Evolutionary conservation across 2,113 vertebrate genomes (phyloP).

Genomic region (Numenius arquata): DNA sequence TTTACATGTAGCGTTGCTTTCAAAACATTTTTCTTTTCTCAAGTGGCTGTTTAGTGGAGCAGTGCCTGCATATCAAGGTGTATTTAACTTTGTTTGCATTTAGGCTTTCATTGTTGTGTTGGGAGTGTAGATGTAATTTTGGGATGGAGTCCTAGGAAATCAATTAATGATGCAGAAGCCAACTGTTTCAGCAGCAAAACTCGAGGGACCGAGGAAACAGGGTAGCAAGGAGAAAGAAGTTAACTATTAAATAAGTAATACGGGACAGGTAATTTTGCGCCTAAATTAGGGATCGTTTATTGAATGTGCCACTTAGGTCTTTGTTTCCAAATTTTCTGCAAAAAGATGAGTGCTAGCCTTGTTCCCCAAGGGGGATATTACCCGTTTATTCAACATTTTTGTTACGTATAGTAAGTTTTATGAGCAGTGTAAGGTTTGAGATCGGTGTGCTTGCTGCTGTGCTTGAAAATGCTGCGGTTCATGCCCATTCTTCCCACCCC

Average conservation of each 20-base stretch:
- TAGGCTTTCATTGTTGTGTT: constrained; percentile 23
- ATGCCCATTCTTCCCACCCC: constrained; percentile 27
- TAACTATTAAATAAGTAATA: background rate
- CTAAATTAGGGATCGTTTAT: background rate
- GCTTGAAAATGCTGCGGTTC: constrained; percentile 38
- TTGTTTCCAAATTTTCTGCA: background rate
- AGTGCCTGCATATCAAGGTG: background rate
- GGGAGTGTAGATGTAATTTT: constrained; percentile 25
- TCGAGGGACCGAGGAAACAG: background rate
- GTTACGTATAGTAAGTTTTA: background rate
- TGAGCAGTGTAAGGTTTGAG: background rate
- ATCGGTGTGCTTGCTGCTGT: constrained; percentile 9
- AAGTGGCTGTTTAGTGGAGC: background rate
- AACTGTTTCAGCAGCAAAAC: background rate
- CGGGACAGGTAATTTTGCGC: background rate
- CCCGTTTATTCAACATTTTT: background rate
- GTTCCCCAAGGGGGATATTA: background rate
- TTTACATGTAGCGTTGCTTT: background rate
- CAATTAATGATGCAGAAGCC: constrained; percentile 48
- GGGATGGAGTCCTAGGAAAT: constrained; percentile 48
- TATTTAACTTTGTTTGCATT: constrained; percentile 33
- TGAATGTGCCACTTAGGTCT: background rate
- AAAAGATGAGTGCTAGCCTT: background rate
- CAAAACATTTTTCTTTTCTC: constrained; percentile 3
- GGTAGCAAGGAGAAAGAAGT: background rate